Evolutionary conservation across 2,113 vertebrate genomes (phyloP), one percentile per base, ranked within the genome.

Genomic region (Sylvilagus bachmani): DNA sequence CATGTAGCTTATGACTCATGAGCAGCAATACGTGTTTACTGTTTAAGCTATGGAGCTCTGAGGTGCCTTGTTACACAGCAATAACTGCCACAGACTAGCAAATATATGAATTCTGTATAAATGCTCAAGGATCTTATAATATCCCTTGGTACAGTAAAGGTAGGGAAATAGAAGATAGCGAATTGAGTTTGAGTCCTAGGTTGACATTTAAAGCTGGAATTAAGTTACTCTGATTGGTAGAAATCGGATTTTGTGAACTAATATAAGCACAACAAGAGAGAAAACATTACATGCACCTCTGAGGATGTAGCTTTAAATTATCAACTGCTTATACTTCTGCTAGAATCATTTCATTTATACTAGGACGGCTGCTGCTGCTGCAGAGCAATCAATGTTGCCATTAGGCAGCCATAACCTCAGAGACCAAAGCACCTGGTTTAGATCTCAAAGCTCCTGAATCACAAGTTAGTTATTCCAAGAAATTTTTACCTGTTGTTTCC

Each of bases 281-380:
- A 33, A 77, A 71, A 75, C 89, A 53, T 83, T 51, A 89, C 36
- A 55, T 8, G 36, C 51, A 81, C 25, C 86, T 79, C 66, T 81
- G 33, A 93, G 44, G 94, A 71, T 74, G 67, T 2, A 61, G 86
- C 14, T 93, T 6, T 82, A 86, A 83, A 91, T 71, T 89, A n/a
- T 77, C 66, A 93, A 81, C 58, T 17, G 61, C 31, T 86, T 93
- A 86, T 3, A 89, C 12, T 84, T 78, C 31, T 55, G 66, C 67
- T 86, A 87, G 94, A 94, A 90, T 93, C 77, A 93, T 81, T 94
- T 91, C 38, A 89, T n/a, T 67, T 71, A 61, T 69, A 80, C 84
- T 89, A 78, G 61, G 27, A 38, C 79, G 67, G 27, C 74, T 94
- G 74, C 29, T 94, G 74, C 29, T 86, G 27, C 33, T 91, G 27